These are phyloP conservation scores for Peromyscus melanophrys DNA, from an alignment of 2,797 vertebrate species.

Conservation along the genomic window DNA sequence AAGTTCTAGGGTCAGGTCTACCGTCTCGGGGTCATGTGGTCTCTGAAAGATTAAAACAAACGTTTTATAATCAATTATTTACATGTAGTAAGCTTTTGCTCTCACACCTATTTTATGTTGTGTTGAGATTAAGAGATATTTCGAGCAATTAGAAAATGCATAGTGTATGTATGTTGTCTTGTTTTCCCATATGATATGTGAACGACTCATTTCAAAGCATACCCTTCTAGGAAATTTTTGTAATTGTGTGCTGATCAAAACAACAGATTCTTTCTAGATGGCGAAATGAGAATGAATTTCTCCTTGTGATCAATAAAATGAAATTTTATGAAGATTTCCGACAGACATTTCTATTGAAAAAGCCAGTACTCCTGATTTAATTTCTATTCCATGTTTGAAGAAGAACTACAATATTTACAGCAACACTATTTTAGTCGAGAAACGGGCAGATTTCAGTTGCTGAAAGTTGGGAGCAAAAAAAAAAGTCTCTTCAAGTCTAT, in stretches of 20 bases:
- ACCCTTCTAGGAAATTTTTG: constrained; percentile 22
- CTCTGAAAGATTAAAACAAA: constrained; percentile 82
- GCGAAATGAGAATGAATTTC: constrained; percentile 14
- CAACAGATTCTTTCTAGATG: constrained; percentile 10
- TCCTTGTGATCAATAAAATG: background rate
- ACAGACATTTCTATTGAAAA: constrained; percentile 43
- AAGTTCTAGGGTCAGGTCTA: constrained; percentile 91
- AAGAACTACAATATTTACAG: constrained; percentile 21
- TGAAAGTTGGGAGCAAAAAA: constrained; percentile 64
- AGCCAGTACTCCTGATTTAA: background rate
- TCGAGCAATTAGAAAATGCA: constrained; percentile 25
- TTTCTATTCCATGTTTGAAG: constrained; percentile 57
- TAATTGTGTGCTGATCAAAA: constrained; percentile 52
- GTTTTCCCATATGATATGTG: background rate
- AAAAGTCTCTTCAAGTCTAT: constrained; percentile 7
- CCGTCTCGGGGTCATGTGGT: constrained; percentile 84
- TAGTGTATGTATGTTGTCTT: background rate
- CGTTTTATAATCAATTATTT: background rate
- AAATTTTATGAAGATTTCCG: constrained; percentile 41
- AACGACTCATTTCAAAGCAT: constrained; percentile 50
- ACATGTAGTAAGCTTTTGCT: constrained; percentile 10
- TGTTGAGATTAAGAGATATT: background rate
- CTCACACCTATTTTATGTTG: background rate
- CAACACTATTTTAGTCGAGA: background rate
- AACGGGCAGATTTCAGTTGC: constrained; percentile 13